phyloP scores from a whole-genome alignment of 2,888 invertebrate genomes.

The Drosophila helvetica region DNA sequence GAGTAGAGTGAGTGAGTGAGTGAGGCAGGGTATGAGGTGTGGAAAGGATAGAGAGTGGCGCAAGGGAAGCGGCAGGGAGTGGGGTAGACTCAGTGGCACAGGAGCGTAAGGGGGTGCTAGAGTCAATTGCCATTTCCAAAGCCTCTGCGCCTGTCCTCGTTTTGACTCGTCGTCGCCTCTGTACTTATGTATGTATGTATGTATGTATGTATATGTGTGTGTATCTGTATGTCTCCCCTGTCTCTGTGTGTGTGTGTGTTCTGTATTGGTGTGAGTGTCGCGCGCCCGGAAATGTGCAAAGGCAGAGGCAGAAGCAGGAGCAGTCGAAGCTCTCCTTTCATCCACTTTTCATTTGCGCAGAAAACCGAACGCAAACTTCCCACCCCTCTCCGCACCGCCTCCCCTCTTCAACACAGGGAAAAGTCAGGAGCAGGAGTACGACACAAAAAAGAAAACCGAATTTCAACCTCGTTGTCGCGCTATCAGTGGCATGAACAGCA shows the following conservation, averaged over 20 bases:
- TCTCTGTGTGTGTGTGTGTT: constrained; percentile 11
- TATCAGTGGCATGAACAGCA: constrained; percentile 47
- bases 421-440: constrained; percentile 22
- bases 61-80: neutral
- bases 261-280: constrained; percentile 31
- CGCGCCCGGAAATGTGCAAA: constrained; percentile 70
- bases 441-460: constrained; percentile 23
- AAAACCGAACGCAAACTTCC: constrained; percentile 14
- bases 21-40: neutral
- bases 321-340: constrained; percentile 66
- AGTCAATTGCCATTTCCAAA: constrained; percentile 42
- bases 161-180: constrained; percentile 60
- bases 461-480: constrained; percentile 50
- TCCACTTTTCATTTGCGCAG: constrained; percentile 79
- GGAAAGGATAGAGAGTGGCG: neutral
- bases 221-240: constrained; percentile 12
- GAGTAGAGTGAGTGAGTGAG: neutral
- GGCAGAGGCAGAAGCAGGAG: constrained; percentile 30
- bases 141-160: constrained; percentile 65
- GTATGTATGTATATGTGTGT: constrained; percentile 24
- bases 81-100: neutral
- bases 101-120: constrained; percentile 12
- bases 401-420: constrained; percentile 2
- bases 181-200: constrained; percentile 15
- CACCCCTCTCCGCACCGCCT: constrained; percentile 28